phyloP scores from a whole-genome alignment of 2,113 vertebrate species.

The Telmatochromis bifrenatus region DNA sequence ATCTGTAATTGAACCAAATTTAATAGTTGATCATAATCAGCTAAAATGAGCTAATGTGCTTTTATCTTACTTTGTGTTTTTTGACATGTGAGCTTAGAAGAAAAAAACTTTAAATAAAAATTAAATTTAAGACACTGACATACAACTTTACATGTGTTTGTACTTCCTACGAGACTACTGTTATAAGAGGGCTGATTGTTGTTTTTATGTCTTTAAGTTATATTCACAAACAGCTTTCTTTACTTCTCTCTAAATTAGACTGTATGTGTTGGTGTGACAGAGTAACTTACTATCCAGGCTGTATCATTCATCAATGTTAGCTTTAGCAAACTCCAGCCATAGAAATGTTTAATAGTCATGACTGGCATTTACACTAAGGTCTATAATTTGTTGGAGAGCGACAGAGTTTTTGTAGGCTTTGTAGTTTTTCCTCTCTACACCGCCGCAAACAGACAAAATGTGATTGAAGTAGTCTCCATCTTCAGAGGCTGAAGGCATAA shows the following conservation, averaged over 20 bases:
- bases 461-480: not conserved
- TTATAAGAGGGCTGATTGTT: not conserved
- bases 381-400: not conserved
- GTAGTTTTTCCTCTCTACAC: not conserved
- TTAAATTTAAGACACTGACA: not conserved
- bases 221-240: not conserved
- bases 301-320: not conserved
- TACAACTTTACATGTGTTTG: not conserved
- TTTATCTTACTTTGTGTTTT: not conserved
- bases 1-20: not conserved
- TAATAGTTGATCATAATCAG: not conserved
- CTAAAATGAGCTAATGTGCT: not conserved
- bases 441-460: accelerated
- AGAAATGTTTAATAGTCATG: not conserved
- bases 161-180: not conserved
- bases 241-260: not conserved
- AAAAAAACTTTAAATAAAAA: not conserved
- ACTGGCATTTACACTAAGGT: not conserved
- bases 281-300: not conserved
- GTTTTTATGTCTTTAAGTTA: not conserved
- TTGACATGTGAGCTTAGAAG: not conserved
- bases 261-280: not conserved
- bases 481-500: not conserved
- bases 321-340: not conserved
- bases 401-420: not conserved